Conservation (phyloP, 2,888 invertebrate genomes). For the Torymus auratus region DNA sequence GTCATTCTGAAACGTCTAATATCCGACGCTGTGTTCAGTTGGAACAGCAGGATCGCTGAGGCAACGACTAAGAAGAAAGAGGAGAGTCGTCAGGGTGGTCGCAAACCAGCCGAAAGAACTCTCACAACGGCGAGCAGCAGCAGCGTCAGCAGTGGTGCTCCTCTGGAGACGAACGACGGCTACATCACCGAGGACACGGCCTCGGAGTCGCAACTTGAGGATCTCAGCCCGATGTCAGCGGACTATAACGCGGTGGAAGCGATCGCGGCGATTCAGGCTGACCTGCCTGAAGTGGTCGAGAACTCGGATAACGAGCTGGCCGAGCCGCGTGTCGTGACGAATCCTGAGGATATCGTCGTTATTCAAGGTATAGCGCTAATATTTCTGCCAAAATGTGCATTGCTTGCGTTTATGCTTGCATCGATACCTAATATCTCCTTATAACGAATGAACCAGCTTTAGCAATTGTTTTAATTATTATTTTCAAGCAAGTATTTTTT, state of each 20-base stretch:
- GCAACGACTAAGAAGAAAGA: slow-evolving; percentile 71
- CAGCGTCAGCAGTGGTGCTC: slow-evolving; percentile 51
- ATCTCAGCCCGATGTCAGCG: slow-evolving; percentile 72
- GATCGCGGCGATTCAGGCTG: slow-evolving; percentile 64
- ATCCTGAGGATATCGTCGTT: slow-evolving; percentile 70
- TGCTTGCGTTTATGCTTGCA: too few relatives aligned
- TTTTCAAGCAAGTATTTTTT: too few relatives aligned
- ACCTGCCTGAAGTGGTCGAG: slow-evolving; percentile 62
- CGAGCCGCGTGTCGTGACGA: slow-evolving; percentile 57
- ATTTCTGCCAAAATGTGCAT: too few relatives aligned
- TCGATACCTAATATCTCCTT: too few relatives aligned
- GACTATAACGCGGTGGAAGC: slow-evolving; percentile 74
- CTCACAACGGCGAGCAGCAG: slow-evolving; percentile 59
- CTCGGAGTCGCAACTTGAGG: slow-evolving; percentile 74
- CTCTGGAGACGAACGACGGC: slow-evolving; percentile 68
- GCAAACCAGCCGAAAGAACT: slow-evolving; percentile 66
- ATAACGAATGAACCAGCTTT: too few relatives aligned
- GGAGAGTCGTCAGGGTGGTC: slow-evolving; percentile 69
- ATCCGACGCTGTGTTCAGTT: slow-evolving; percentile 84
- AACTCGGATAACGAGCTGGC: slow-evolving; percentile 69
- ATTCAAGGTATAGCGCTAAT: slow-evolving; percentile 62
- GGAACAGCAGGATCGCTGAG: slow-evolving; percentile 81
- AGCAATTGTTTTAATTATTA: too few relatives aligned
- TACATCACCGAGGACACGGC: slow-evolving; percentile 73
- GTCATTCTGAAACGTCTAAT: slow-evolving; percentile 83